A percentile compares a stretch with the other conserved stretches of the same genome.
Evolutionary conservation across 2,113 vertebrate genomes (phyloP).

Genomic region (Coracopsis vasa): DNA sequence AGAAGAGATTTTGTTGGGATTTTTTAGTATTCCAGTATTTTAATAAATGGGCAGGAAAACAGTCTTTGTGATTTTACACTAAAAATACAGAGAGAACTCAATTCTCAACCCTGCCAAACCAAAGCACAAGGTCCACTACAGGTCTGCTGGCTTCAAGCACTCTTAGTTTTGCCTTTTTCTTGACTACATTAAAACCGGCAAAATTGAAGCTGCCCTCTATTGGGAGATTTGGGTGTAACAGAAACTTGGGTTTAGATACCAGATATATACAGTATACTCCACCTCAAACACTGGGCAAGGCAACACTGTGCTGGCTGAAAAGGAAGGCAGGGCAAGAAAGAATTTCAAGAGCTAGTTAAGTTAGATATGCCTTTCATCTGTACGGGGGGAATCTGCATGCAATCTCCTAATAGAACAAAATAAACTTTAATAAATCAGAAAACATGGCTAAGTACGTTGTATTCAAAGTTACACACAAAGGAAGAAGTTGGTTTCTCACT

Average conservation of each 20-base stretch:
- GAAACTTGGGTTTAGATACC: background rate
- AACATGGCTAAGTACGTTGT: background rate
- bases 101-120: background rate
- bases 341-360: background rate
- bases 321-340: background rate
- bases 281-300: background rate
- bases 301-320: background rate
- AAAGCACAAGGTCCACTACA: background rate
- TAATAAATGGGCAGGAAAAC: background rate
- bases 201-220: conserved; percentile 37
- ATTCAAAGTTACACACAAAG: background rate
- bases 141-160: background rate
- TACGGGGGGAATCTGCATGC: background rate
- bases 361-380: background rate
- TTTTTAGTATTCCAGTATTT: background rate
- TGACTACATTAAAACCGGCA: background rate
- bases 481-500: background rate
- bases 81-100: background rate
- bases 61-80: background rate
- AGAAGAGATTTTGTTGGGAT: background rate
- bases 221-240: background rate
- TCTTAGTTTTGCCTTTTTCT: background rate
- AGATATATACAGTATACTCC: background rate
- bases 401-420: background rate
- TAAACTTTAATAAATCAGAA: background rate